Conservation (phyloP, 1,140 invertebrate genomes). For the Archivesica marissinica region DNA sequence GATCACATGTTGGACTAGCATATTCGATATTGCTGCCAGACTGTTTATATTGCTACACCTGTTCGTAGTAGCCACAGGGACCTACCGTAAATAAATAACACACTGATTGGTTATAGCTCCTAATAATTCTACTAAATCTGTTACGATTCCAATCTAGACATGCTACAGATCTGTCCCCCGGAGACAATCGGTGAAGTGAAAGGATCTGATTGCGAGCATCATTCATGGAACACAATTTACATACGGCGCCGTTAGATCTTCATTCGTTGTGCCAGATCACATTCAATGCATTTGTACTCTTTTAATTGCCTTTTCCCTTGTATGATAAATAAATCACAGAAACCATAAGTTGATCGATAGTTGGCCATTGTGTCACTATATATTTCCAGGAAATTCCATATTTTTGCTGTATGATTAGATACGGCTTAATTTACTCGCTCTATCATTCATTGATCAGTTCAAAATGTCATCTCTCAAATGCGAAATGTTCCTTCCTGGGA, state of each 20-base stretch:
- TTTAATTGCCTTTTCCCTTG: neutral
- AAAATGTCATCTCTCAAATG: constrained; percentile 13
- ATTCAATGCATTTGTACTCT: neutral
- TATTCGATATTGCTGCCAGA: too few relatives aligned
- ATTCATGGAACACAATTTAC: constrained; percentile 23
- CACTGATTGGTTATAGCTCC: neutral
- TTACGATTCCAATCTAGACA: neutral
- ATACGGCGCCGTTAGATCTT: neutral
- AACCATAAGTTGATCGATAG: neutral
- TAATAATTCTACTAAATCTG: neutral
- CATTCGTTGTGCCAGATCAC: neutral
- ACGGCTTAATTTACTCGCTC: constrained; percentile 4
- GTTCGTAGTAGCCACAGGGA: neutral
- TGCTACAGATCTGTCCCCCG: neutral
- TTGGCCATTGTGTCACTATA: neutral
- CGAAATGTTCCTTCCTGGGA: too few relatives aligned
- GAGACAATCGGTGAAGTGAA: neutral
- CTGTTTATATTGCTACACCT: too few relatives aligned
- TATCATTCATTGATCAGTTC: constrained; percentile 17
- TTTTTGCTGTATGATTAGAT: constrained; percentile 20
- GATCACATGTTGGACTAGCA: too few relatives aligned
- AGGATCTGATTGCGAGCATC: neutral
- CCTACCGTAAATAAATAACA: neutral
- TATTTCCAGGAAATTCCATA: neutral
- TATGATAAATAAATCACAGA: constrained; percentile 27